Base-by-base conservation (phyloP, 2,888 invertebrate species). In the Azorinus chamasolen region DNA sequence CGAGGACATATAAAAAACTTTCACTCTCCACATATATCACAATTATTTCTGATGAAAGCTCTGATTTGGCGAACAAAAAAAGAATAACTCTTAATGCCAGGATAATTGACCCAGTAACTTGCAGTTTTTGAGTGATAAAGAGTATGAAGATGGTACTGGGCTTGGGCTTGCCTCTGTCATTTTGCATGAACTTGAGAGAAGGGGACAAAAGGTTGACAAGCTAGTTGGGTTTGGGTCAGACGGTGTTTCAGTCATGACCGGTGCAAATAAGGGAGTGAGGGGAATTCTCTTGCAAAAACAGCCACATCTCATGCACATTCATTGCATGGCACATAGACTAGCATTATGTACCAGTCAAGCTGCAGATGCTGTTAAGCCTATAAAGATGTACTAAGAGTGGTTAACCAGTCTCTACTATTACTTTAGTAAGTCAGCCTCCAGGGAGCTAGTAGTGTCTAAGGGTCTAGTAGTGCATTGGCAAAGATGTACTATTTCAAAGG, bases 271-370 rank as follows among this genome's bases (percentile, higher is more conserved):
- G 14, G 79, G 79, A 24, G 58, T 77, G 2, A 64, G 45, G 20
- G 73, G 70, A 1, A 24, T 46, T 6, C 27, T 80, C 2, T 18
- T 50, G 50, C 41, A 55, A 41, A 25, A 59, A 45, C 71, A 76
- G 20, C 80, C 80, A 27, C 69, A 65, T 18, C 18, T 80, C 1
- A 54, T 70, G 0, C 62, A 73, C 37, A 54, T 74, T 18, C 76
- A 80, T 27, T 77, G 80, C 27, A 45, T 70, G 43, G 80, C 80
- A 12, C 73, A 80, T 43, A 39, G 72, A 20, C 48, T 72, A 8
- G 72, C 69, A 4, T 51, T 79, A 43, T 71, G 74, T 22, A 74
- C 79, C 24, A 55, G 54, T 20, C 65, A 78, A 27, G 78, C 78
- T 14, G 68, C 78, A 24, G 32, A 69, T 14, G 37, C 18, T n/a